Conservation (phyloP, 2,113 vertebrate species). For the Gasterosteus aculeatus region DNA sequence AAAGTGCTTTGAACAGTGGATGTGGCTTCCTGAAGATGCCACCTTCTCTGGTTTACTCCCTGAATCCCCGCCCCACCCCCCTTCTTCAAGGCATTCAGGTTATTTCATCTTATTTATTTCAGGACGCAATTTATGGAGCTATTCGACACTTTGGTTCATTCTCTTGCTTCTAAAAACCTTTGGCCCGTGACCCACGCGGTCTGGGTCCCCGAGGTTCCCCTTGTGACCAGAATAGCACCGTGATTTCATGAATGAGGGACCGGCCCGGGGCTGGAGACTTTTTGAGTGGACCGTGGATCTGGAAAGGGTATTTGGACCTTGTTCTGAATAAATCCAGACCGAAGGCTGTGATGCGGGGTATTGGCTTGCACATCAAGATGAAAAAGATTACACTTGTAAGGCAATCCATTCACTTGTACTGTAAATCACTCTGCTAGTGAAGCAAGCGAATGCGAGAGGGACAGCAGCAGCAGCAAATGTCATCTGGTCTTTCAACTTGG, state of each 20-base stretch:
- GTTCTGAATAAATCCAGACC: constrained; percentile 1
- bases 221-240: constrained; percentile 71
- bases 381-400: background rate
- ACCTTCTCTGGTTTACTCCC: constrained; percentile 68
- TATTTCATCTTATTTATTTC: constrained; percentile 46
- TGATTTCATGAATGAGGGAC: constrained; percentile 75
- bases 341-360: background rate
- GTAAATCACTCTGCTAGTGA: constrained; percentile 29
- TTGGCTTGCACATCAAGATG: background rate
- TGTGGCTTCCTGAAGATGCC: constrained; percentile 65
- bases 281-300: constrained; percentile 1
- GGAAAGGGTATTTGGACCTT: background rate
- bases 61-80: constrained; percentile 25
- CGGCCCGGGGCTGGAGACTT: constrained; percentile 45
- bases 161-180: constrained; percentile 35
- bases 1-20: constrained; percentile 51
- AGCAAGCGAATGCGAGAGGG: constrained; percentile 51
- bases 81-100: constrained; percentile 20
- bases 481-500: constrained; percentile 76
- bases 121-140: constrained; percentile 27
- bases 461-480: constrained; percentile 74
- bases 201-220: constrained; percentile 68
- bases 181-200: constrained; percentile 42
- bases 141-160: constrained; percentile 18
- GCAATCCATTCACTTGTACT: constrained; percentile 20